Evolutionary conservation across 1,140 invertebrate species (phyloP).

Genomic region (Triops cancriformis): DNA sequence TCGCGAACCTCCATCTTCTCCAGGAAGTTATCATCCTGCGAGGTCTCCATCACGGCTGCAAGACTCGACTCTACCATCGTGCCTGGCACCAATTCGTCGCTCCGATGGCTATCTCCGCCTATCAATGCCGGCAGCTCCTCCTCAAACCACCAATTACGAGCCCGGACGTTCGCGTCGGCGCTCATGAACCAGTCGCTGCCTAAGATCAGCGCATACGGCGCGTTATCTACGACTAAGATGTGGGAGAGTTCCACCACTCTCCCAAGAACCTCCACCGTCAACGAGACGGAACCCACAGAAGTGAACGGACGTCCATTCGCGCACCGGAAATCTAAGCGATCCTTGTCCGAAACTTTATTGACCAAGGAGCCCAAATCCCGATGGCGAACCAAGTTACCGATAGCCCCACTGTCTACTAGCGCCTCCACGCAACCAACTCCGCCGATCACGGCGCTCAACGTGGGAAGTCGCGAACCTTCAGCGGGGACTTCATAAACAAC

Average conservation of each 20-base stretch:
- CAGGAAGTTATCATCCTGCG: slow-evolving; percentile 17
- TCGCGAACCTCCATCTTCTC: slow-evolving; percentile 15
- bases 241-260: background rate
- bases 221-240: background rate
- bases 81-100: background rate
- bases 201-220: background rate
- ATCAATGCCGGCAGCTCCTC: background rate
- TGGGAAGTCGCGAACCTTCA: too few species aligned
- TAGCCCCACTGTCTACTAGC: too few species aligned
- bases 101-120: background rate
- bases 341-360: background rate
- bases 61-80: too few species aligned
- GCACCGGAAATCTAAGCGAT: background rate
- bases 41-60: background rate
- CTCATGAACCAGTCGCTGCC: background rate
- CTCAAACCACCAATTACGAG: background rate
- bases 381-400: too few species aligned
- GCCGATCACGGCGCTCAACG: background rate
- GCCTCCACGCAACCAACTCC: too few species aligned
- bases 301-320: too few species aligned
- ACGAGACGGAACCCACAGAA: too few species aligned
- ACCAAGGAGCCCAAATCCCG: too few species aligned
- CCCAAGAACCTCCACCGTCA: too few species aligned
- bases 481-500: background rate
- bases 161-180: background rate